Base-by-base conservation (phyloP, 2,797 vertebrate species). In the Periparus ater region DNA sequence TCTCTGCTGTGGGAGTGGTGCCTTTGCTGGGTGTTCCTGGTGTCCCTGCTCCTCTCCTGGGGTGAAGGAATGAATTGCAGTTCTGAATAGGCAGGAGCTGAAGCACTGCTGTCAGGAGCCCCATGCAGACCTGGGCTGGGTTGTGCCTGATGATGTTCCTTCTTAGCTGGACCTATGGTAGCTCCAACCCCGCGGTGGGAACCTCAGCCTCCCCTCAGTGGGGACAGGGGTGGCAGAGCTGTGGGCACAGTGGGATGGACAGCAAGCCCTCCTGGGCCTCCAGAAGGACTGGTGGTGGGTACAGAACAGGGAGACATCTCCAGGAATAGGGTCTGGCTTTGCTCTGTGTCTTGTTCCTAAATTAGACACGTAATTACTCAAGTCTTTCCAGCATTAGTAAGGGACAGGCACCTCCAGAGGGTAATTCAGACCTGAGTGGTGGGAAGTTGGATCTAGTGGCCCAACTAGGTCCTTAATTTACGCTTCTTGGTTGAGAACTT, bases 181-280 rank as follows among this genome's bases (percentile, higher is more conserved):
- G 36, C 15, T 40, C 42, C 0, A 0, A 7, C 12, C 11, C 7
- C 0, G 0, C 0, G 0, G 29, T 53, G 27, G 75, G 29, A 48
- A 48, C 32, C 30, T 87, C 25, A 54, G 25, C 14, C 34, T n/a
- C 26, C 5, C 16, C 5, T 7, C 0, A 0, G n/a, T 38, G 57
- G 40, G 51, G 12, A 62, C 13, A 21, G 30, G 38, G 5, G 4
- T 40, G 44, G 17, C 25, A 38, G 55, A 9, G 27, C 3, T 44
- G 23, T 21, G 32, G 54, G 38, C 58, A 68, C 51, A 8, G 17
- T n/a, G 66, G 2, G 17, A 7, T 30, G 65, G 53, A 5, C 66
- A 77, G 16, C 34, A 70, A 83, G 48, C 20, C 18, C 21, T 90
- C 22, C 51, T 50, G 36, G 16, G 25, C 32, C 47, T 53, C 18